Conservation (phyloP, 1,140 invertebrate species). For the Diprion similis region DNA sequence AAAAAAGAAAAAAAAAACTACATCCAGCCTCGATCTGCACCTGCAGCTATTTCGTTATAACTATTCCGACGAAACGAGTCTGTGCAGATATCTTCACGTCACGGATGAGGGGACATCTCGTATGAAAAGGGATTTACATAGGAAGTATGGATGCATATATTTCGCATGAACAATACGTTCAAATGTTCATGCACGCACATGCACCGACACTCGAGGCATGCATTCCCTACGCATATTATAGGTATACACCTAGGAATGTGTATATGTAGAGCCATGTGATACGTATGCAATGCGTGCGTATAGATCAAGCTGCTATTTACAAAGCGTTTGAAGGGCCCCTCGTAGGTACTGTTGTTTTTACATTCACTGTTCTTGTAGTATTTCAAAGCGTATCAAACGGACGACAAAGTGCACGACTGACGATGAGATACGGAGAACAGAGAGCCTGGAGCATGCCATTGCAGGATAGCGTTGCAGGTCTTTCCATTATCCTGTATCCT, state of each 20-base stretch:
- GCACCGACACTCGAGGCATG: neutral
- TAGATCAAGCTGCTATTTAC: constrained; percentile 14
- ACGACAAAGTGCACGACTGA: constrained; percentile 30
- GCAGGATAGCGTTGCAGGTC: constrained; percentile 6
- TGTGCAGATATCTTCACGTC: neutral
- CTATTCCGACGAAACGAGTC: neutral
- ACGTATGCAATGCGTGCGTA: too few relatives aligned
- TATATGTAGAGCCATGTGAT: too few relatives aligned
- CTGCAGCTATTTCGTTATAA: too few relatives aligned
- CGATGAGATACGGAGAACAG: neutral
- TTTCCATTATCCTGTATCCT: neutral
- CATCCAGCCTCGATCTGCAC: too few relatives aligned
- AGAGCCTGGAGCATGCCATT: neutral
- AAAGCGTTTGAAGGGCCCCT: constrained; percentile 37
- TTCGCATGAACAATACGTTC: neutral
- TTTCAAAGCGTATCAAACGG: constrained; percentile 42
- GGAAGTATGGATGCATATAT: too few relatives aligned
- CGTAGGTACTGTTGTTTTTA: constrained; percentile 41
- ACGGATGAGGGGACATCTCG: neutral
- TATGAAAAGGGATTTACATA: neutral
- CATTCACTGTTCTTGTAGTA: constrained; percentile 38
- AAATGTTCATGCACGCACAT: neutral
- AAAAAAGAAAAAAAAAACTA: too few relatives aligned
- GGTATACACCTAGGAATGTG: too few relatives aligned
- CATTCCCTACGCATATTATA: too few relatives aligned